Evolutionary conservation across 2,888 invertebrate species (phyloP), one percentile per base, ranked within the genome.

Genomic region (Itoplectis maculator): DNA sequence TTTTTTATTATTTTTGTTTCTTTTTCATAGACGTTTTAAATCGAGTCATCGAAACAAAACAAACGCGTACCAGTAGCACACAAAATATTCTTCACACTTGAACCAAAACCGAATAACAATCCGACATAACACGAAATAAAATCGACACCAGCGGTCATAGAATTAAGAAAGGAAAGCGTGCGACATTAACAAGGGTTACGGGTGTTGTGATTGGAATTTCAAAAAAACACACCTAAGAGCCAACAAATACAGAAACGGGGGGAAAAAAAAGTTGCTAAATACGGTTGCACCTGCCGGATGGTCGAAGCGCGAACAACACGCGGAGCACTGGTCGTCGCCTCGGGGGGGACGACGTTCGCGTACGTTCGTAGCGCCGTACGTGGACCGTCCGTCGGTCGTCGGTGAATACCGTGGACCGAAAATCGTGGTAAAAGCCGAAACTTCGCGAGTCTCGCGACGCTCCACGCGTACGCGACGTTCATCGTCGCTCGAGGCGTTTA

Each of bases 231-330:
- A 29, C 29, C 29, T 29, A 29, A 29, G 5, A 29, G 29, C 29
- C 5, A 29, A 5, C n/a, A n/a, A n/a, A n/a, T n/a, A 29, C 3
- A 29, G 29, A 29, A 5, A 29, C 3, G 20, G 37, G 20, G 42
- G 9, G 37, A 69, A n/a, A 42, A 56, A 56, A 29, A 70, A 20
- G n/a, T n/a, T 15, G 45, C 35, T 42, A 54, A 87, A 87, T 84
- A 88, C 77, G n/a, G 84, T 86, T 89, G 89, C 90, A 91, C 91
- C 91, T 91, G 89, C 87, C 90, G 90, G 83, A 89, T 88, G 73
- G 87, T 87, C 85, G 90, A 87, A 84, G 87, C 86, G 86, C 87
- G 88, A 84, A 86, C 84, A 85, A 86, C 83, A 86, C 87, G 87
- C 86, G 88, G 81, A 83, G 87, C 86, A 85, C 85, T 87, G 83